Base-by-base conservation (phyloP, 2,888 invertebrate genomes). In the Tenodera sinensis region DNA sequence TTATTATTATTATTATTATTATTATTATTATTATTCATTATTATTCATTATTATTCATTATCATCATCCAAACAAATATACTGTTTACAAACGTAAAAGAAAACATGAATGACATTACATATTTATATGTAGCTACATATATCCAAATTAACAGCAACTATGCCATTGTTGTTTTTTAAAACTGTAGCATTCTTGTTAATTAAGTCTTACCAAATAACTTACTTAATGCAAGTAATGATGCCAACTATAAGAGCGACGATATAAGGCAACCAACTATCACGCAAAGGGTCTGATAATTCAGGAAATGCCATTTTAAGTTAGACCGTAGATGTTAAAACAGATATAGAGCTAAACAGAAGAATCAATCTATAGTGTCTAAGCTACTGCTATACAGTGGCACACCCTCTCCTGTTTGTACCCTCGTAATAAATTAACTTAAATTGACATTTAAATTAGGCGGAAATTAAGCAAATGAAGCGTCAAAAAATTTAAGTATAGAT, bases 191-290 rank as follows among this genome's bases (percentile, higher is more conserved):
- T 12, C 42, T 9, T 42, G 12, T 42, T 42, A 9, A 42, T 12
- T 42, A 42, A 12, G 12, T 81, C 84, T 87, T 83, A 71, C 28
- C 8, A 83, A 34, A 42, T 3, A 28, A 91, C 92, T 93, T 92
- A 95, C 95, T 95, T 94, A 91, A 95, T 93, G 42, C 93, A 94
- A 89, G 94, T 94, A 90, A 94, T 92, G 86, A 94, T 90, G 89
- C 94, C 94, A 89, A 95, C 93, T 88, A 93, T 91, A 71, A 94
- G 91, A 84, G 95, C 94, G 83, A 94, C 93, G 89, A 95, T 93
- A 91, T 94, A 94, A 12, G 95, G 95, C 95, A 95, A 95, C 95
- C 93, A 96, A 92, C 92, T 94, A 89, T 90, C 88, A 34, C 25
- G 34, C n/a, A 85, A 85, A 47, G 88, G 84, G 14, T 83, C 84